Evolutionary conservation across 2,888 invertebrate genomes (phyloP), one percentile per base, ranked within the genome.

Genomic region (Taphrorychus bicolor): DNA sequence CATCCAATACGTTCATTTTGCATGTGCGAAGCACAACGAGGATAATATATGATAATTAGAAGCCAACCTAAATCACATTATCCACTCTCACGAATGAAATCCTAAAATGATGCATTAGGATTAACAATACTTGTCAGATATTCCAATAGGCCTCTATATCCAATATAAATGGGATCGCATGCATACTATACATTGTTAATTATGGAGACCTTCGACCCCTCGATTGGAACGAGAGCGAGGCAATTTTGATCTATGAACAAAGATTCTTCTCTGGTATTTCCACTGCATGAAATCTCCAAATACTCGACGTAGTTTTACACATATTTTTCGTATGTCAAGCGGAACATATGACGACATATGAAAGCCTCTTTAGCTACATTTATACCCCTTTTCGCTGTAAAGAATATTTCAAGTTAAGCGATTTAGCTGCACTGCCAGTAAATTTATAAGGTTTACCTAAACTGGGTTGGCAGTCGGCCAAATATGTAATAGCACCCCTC

Each of bases 41-140:
- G 66, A 66, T 70, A 63, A 70, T 73, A 76, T 75, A 77, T 75
- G 77, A 76, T 77, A 77, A 77, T 77, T 76, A 74, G 71, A 69
- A 73, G 74, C 74, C 75, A 76, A 77, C 76, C 76, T 76, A 76
- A 77, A 76, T 76, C 75, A 76, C 75, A 76, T 77, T 76, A 75
- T 71, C 73, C 72, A 70, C 74, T 75, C 73, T 73, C 76, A 75
- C 74, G 74, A 73, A 72, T 73, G 71, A 73, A 73, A 76, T 76
- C 75, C 71, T 65, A 73, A 71, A 71, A 74, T 72, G 73, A 72
- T 73, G 73, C 75, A 77, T 76, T 76, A 77, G 76, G 74, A 77
- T 75, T 75, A 75, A 76, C 77, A 77, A 76, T 77, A 76, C 75
- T 76, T 76, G 77, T 76, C 77, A 75, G 72, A 73, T 73, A 73